These are phyloP conservation scores for Petrocephalus zakoni DNA, from an alignment of 2,113 vertebrate species.

Conservation along the genomic window DNA sequence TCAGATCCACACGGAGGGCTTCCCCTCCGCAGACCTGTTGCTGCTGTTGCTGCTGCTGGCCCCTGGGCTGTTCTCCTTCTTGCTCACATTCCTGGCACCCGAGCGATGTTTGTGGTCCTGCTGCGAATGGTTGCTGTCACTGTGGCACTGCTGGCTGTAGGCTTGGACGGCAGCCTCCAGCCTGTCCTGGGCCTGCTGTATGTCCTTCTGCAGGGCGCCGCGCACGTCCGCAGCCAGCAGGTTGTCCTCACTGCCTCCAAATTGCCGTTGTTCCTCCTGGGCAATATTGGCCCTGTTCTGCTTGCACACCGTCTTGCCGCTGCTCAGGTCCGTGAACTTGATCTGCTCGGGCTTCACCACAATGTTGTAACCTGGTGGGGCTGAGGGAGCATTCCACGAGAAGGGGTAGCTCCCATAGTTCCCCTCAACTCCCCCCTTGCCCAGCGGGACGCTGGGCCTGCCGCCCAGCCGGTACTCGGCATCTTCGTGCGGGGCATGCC, in stretches of 20 bases:
- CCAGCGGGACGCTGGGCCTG: conserved; percentile 12
- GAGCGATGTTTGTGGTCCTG: conserved; percentile 72
- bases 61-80: conserved; percentile 50
- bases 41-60: conserved; percentile 74
- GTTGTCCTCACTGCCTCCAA: conserved; percentile 68
- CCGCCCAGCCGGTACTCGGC: conserved; percentile 45
- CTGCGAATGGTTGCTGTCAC: conserved; percentile 36
- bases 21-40: conserved; percentile 70
- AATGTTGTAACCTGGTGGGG: conserved; percentile 83
- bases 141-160: conserved; percentile 51
- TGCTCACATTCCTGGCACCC: conserved; percentile 64
- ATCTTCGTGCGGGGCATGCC: conserved; percentile 54
- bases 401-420: conserved; percentile 74
- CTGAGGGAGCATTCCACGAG: conserved; percentile 76
- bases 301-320: conserved; percentile 72
- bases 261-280: conserved; percentile 70
- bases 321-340: conserved; percentile 74
- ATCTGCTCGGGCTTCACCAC: conserved; percentile 73
- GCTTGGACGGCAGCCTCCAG: conserved; percentile 69
- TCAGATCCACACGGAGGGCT: conserved; percentile 70
- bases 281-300: conserved; percentile 87
- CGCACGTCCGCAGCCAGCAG: conserved; percentile 53
- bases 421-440: conserved; percentile 27
- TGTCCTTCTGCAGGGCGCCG: conserved; percentile 64
- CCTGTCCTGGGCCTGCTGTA: conserved; percentile 68